phyloP scores from a whole-genome alignment of 1,140 invertebrate genomes.

The Ruditapes philippinarum region DNA sequence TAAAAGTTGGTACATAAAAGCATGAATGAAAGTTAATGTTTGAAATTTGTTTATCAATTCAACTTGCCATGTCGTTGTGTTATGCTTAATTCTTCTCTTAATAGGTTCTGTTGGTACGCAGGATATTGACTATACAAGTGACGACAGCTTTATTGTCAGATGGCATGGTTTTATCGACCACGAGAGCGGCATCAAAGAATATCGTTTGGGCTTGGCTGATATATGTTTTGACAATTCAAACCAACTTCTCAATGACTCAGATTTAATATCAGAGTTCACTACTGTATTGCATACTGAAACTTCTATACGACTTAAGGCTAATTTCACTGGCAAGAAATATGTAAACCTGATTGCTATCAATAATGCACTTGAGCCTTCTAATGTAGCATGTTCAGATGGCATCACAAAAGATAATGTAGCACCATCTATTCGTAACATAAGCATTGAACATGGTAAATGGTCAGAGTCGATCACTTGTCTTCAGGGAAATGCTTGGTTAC shows the following conservation, averaged over 20 bases:
- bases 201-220: constrained; percentile 56
- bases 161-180: constrained; percentile 76
- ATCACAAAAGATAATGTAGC: constrained; percentile 59
- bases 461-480: constrained; percentile 53
- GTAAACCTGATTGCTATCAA: constrained; percentile 69
- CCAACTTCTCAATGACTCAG: neutral
- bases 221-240: constrained; percentile 59
- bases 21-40: no score
- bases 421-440: constrained; percentile 52
- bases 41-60: no score
- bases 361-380: constrained; percentile 72
- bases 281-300: constrained; percentile 2
- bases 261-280: neutral
- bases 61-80: no score
- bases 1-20: no score
- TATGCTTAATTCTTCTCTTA: no score
- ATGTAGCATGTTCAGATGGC: constrained; percentile 71
- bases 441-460: constrained; percentile 48
- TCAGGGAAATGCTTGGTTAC: neutral
- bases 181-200: constrained; percentile 73
- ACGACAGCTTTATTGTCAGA: constrained; percentile 43
- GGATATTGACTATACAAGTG: constrained; percentile 75
- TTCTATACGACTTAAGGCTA: constrained; percentile 15
- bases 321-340: constrained; percentile 57
- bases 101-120: constrained; percentile 23